phyloP scores from a whole-genome alignment of 2,888 invertebrate genomes.

The Oscheius sp. region DNA sequence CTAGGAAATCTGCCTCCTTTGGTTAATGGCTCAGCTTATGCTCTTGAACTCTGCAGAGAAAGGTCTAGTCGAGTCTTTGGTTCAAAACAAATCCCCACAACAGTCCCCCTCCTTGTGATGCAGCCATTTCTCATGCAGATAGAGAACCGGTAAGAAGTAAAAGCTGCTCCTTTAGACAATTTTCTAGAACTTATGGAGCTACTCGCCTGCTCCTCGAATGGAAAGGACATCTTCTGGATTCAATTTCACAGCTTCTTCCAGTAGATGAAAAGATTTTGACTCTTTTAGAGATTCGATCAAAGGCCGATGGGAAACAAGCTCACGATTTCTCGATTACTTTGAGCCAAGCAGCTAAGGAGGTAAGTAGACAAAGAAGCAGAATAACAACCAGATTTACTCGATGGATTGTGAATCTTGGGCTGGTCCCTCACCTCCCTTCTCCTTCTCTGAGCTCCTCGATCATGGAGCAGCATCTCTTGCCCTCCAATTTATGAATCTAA shows the following conservation, averaged over 20 bases:
- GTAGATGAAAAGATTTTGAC: slow-evolving; percentile 33
- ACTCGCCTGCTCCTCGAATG: slow-evolving; percentile 34
- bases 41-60: slow-evolving; percentile 28
- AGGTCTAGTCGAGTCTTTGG: slow-evolving; percentile 30
- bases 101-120: slow-evolving; percentile 34
- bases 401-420: slow-evolving; percentile 20
- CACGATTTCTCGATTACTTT: not conserved
- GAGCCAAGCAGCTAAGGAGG: slow-evolving; percentile 12
- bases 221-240: slow-evolving; percentile 28
- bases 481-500: slow-evolving; percentile 19
- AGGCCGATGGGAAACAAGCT: slow-evolving; percentile 6
- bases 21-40: slow-evolving; percentile 33
- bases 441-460: slow-evolving; percentile 15
- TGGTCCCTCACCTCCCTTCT: slow-evolving; percentile 17
- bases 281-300: slow-evolving; percentile 12
- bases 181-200: slow-evolving; percentile 33
- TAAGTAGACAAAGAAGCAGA: no score
- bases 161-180: not conserved
- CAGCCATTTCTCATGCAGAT: slow-evolving; percentile 49
- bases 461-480: slow-evolving; percentile 22
- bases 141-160: slow-evolving; percentile 26
- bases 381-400: not conserved
- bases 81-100: slow-evolving; percentile 32
- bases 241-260: slow-evolving; percentile 43
- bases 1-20: slow-evolving; percentile 27